phyloP scores from a whole-genome alignment of 2,888 invertebrate species.

The Merodon equestris region DNA sequence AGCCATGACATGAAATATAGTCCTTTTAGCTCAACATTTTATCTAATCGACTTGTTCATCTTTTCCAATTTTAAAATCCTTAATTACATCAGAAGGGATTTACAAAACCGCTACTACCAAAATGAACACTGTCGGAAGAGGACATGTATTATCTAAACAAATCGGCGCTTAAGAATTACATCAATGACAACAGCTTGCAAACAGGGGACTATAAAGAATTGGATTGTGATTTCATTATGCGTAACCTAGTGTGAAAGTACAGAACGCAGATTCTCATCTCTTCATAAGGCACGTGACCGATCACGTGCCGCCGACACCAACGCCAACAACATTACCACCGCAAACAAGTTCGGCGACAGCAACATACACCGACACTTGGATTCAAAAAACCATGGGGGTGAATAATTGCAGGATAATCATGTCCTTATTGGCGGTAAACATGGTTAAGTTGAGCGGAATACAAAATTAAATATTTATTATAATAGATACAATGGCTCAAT shows the following conservation, averaged over 20 bases:
- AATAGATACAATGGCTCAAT: conserved; percentile 54
- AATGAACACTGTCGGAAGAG: no score
- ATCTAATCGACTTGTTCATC: no score
- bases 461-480: conserved; percentile 68
- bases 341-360: conserved; percentile 19
- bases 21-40: no score
- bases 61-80: no score
- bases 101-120: no score
- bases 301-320: conserved; percentile 71
- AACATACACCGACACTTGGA: conserved; percentile 42
- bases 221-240: conserved; percentile 75
- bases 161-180: conserved; percentile 42
- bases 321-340: conserved; percentile 36
- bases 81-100: no score
- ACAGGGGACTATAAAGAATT: conserved; percentile 75
- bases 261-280: conserved; percentile 69
- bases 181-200: conserved; percentile 71
- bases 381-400: conserved; percentile 50
- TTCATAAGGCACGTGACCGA: conserved; percentile 74
- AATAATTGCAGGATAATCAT: conserved; percentile 67
- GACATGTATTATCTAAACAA: no score
- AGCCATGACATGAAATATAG: no score
- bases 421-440: conserved; percentile 67
- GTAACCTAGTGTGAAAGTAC: conserved; percentile 71
- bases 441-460: conserved; percentile 60